These are phyloP conservation scores for Malthinus flaveolus DNA, from an alignment of 2,888 invertebrate species.

Conservation along the genomic window DNA sequence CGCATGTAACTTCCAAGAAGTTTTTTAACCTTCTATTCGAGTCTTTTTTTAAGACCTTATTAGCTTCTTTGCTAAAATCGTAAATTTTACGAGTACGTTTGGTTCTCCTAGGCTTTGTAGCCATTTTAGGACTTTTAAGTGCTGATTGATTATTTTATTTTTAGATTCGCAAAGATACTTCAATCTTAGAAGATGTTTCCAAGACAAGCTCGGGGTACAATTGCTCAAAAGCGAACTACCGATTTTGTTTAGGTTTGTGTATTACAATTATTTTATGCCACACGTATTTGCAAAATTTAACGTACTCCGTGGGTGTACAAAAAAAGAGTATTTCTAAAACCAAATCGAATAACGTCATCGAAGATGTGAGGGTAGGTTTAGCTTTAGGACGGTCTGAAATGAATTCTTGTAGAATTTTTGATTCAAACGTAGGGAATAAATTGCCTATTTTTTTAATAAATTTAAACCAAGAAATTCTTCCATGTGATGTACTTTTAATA, in stretches of 20 bases:
- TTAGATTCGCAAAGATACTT: constrained; percentile 50
- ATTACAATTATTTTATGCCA: constrained; percentile 45
- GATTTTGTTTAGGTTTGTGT: constrained; percentile 55
- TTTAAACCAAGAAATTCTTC: constrained; percentile 8
- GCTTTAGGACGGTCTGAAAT: neutral
- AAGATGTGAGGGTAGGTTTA: neutral
- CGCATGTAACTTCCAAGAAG: no score
- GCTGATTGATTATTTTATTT: constrained; percentile 31
- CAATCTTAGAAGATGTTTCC: constrained; percentile 43
- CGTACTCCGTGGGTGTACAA: constrained; percentile 1
- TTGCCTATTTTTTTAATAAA: constrained; percentile 5
- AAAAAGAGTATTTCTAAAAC: constrained; percentile 1
- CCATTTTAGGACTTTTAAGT: neutral
- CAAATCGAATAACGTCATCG: neutral
- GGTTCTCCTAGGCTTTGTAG: neutral
- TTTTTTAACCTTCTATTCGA: no score
- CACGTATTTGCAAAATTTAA: constrained; percentile 12
- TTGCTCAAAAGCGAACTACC: constrained; percentile 48
- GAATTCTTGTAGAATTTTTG: neutral
- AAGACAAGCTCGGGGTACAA: constrained; percentile 42
- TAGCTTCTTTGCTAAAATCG: no score
- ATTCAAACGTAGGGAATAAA: neutral
- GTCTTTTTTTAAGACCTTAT: no score
- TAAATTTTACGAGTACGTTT: no score
- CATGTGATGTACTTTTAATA: constrained; percentile 22